A percentile compares a stretch with the other conserved stretches of the same genome.
These are phyloP conservation scores for Poicephalus meyeri DNA, from an alignment of 2,113 vertebrate genomes.

Conservation along the genomic window DNA sequence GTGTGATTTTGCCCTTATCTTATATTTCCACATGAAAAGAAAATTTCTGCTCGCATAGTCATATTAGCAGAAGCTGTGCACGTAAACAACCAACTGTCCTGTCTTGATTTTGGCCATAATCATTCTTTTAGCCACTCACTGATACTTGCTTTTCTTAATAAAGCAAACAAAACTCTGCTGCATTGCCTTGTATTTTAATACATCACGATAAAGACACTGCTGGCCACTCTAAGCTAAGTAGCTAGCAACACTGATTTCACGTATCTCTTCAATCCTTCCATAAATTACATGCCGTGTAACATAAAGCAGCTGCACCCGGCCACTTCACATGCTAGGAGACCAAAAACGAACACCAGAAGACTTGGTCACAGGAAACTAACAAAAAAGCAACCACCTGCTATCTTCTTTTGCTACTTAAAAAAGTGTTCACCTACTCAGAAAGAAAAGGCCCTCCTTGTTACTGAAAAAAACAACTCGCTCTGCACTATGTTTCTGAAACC, in stretches of 20 bases:
- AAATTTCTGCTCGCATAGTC: neutral
- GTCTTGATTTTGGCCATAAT: neutral
- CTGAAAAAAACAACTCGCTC: conserved; percentile 39
- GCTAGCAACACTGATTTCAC: neutral
- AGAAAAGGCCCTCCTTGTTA: neutral
- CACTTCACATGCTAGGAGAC: neutral
- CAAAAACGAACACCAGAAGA: neutral
- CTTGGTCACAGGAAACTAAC: neutral
- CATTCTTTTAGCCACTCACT: neutral
- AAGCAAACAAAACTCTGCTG: neutral
- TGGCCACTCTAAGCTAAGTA: neutral
- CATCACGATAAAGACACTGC: neutral
- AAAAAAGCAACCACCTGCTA: neutral
- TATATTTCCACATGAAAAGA: neutral
- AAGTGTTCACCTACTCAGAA: neutral
- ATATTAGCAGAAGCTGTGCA: neutral
- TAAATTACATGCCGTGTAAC: neutral
- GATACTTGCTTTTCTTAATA: neutral
- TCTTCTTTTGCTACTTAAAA: neutral
- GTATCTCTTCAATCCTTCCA: neutral
- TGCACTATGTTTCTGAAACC: conserved; percentile 20
- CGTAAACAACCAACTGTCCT: neutral
- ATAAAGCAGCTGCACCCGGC: neutral
- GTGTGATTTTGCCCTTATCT: neutral
- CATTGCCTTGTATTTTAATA: neutral